These are phyloP conservation scores for Xanthia togata DNA, from an alignment of 2,888 invertebrate species.

Conservation along the genomic window DNA sequence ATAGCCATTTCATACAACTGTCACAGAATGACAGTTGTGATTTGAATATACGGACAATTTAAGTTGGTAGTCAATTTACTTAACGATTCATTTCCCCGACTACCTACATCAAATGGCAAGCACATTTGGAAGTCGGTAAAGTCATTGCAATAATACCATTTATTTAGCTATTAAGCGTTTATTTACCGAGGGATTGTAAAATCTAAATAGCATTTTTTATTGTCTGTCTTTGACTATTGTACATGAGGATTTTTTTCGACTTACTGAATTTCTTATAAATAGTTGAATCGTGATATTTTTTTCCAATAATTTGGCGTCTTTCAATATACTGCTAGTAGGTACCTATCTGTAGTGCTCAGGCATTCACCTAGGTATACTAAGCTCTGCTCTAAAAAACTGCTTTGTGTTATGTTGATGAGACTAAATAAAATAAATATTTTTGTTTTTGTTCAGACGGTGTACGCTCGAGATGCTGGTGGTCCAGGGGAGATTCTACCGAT, in stretches of 20 bases:
- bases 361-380: slow-evolving; percentile 17
- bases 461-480: slow-evolving; percentile 82
- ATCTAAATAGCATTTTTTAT: slow-evolving; percentile 18
- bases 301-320: neutral
- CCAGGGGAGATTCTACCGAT: slow-evolving; percentile 80
- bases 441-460: slow-evolving; percentile 83
- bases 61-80: neutral
- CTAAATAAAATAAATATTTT: neutral
- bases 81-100: neutral
- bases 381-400: neutral
- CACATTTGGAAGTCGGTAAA: slow-evolving; percentile 18
- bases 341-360: neutral
- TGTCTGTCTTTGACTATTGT: slow-evolving; percentile 12
- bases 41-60: slow-evolving; percentile 1
- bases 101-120: neutral
- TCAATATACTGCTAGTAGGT: neutral
- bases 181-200: slow-evolving; percentile 13
- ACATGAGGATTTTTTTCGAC: neutral
- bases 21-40: neutral
- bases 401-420: neutral
- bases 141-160: slow-evolving; percentile 16
- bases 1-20: neutral
- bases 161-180: slow-evolving; percentile 6
- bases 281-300: neutral
- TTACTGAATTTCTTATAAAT: neutral